A percentile compares a stretch with the other conserved stretches of the same genome.
Evolutionary conservation across 2,888 invertebrate species (phyloP).

Genomic region (Scaptomyza tumidula): DNA sequence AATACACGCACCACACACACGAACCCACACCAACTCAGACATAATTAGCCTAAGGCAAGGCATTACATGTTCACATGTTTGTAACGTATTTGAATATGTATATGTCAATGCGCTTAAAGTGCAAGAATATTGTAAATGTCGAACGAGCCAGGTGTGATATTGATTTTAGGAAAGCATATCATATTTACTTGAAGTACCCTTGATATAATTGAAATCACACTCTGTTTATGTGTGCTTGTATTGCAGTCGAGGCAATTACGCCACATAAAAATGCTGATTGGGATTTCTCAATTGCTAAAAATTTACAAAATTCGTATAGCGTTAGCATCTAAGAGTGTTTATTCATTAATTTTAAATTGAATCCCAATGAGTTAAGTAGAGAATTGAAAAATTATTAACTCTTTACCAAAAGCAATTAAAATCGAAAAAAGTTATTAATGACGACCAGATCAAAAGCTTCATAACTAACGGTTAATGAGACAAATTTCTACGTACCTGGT

Average conservation of each 20-base stretch:
- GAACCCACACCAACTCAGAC: not conserved
- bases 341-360: not conserved
- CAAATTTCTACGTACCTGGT: not conserved
- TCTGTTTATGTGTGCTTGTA: not conserved
- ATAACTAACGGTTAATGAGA: not conserved
- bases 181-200: slow-evolving; percentile 13
- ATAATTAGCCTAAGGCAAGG: slow-evolving; percentile 8
- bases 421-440: too few relatives aligned
- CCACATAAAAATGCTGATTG: not conserved
- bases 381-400: not conserved
- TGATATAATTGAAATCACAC: slow-evolving; percentile 15
- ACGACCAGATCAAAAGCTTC: not conserved
- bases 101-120: slow-evolving; percentile 29
- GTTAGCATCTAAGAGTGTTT: not conserved
- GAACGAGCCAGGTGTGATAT: slow-evolving; percentile 20
- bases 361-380: not conserved
- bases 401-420: not conserved
- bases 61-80: slow-evolving; percentile 15
- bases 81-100: not conserved
- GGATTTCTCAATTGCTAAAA: not conserved
- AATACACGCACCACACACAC: not conserved
- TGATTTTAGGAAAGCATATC: slow-evolving; percentile 23
- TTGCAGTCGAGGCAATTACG: not conserved
- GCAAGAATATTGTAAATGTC: slow-evolving; percentile 15
- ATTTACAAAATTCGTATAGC: not conserved